Evolutionary conservation across 2,888 invertebrate genomes (phyloP), one percentile per base, ranked within the genome.

Genomic region (Hesperia comma): DNA sequence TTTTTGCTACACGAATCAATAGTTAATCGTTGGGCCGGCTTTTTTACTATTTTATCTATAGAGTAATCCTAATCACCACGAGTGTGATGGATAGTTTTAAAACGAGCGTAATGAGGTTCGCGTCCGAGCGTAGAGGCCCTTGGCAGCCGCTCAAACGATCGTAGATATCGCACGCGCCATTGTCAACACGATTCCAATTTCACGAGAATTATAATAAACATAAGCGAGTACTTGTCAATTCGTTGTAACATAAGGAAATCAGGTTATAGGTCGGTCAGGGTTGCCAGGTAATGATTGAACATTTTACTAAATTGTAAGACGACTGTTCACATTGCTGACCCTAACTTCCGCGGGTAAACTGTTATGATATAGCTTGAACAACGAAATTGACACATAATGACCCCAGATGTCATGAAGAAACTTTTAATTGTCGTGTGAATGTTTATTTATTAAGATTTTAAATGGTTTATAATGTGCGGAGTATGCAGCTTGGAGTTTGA

Each of bases 81-180:
- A 6, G 49, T 17, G 41, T 57, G 63, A 58, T 57, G 63, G 55
- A 56, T 57, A 41, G 51, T 15, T 51, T 64, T 57, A 41, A 49
- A 51, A 46, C 55, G 14, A 14, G 53, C 46, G 63, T 55, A 19
- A n/a, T 14, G 40, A 19, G 21, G n/a, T 14, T 57, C n/a, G 57
- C 57, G 57, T 1, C 41, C 41, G 41, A 41, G 21, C 41, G 41
- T 8, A 21, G 21, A 19, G 19, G 58, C 55, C 14, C 46, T 57
- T 53, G 64, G 58, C 64, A 64, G 21, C 51, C 64, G 41, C 32
- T 64, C 58, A 53, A 57, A 57, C 21, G 33, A 63, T 58, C 37
- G 32, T 49, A 57, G 41, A 32, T 57, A 57, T 56, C 15, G 55
- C 41, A 64, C 21, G 63, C 63, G 19, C 53, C 41, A 41, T 58